Evolutionary conservation across 2,797 vertebrate species (phyloP), one percentile per base, ranked within the genome.

Genomic region (Odontamblyopus rebecca): DNA sequence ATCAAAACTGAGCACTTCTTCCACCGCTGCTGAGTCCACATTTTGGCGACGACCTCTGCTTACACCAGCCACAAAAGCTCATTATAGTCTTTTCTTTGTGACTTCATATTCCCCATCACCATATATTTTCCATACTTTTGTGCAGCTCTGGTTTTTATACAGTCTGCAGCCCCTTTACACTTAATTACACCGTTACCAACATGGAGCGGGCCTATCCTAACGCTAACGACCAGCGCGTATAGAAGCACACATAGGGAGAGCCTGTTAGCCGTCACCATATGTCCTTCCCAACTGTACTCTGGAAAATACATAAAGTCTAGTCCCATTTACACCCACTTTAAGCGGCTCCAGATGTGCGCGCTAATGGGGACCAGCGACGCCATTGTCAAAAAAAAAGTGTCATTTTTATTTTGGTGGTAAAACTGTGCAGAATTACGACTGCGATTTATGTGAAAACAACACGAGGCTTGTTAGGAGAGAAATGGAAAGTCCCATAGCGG

Each of bases 271-370:
- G n/a, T 54, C 51, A 72, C 61, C 71, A 54, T 68, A 70, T 74
- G 54, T 80, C 60, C 76, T 86, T 81, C 73, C 82, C 74, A 79
- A 88, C 74, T 71, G 57, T 62, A 80, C 76, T 67, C 77, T 85
- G 79, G 77, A 82, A 83, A 78, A 88, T 76, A 66, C 70, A 80
- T 75, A 71, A 79, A 75, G 59, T 76, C 74, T 23, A 75, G 77
- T 83, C 61, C 59, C 74, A 83, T 79, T 85, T 84, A 70, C 76
- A 83, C 68, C 57, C 79, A 74, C 64, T 18, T 67, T 87, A 86
- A 87, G 82, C 61, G 53, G 44, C 54, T 81, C 86, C 87, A 88
- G 84, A 83, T 80, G 79, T 80, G 63, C 18, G 57, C 70, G 62
- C 71, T 82, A 80, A 81, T 80, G 79, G 73, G 68, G 62, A 18